phyloP scores from a whole-genome alignment of 2,797 vertebrate genomes.

The Enteromius anoplus region DNA sequence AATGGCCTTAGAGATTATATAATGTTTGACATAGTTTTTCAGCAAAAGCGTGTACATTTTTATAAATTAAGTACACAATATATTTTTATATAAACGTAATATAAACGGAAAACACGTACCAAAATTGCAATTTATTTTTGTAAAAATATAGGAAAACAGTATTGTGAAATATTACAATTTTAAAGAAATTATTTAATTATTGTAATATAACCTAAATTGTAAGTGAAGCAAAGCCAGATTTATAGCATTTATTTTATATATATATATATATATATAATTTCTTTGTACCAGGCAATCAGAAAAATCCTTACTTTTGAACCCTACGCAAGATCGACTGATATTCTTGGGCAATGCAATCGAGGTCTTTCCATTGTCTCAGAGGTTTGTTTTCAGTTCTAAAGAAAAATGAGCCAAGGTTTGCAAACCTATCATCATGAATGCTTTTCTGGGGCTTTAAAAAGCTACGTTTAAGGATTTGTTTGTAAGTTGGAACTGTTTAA shows the following conservation, averaged over 20 bases:
- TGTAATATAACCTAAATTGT: background rate
- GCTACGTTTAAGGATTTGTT: background rate
- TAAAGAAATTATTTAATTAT: background rate
- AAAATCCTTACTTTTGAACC: background rate
- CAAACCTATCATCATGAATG: conserved; percentile 24
- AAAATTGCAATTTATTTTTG: background rate
- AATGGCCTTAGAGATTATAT: background rate
- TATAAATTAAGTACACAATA: background rate
- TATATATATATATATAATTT: too few relatives aligned
- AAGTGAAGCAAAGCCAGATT: background rate
- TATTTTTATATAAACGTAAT: background rate
- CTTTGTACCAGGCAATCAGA: background rate
- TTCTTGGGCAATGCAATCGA: background rate
- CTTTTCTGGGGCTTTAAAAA: conserved; percentile 13
- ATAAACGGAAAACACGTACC: background rate
- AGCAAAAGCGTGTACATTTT: background rate
- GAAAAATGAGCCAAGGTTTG: conserved; percentile 3
- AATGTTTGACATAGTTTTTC: background rate
- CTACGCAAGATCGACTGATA: background rate
- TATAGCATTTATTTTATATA: background rate
- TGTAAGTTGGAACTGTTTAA: conserved; percentile 3
- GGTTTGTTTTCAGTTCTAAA: conserved; percentile 10
- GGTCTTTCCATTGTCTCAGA: background rate
- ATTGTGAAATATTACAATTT: background rate
- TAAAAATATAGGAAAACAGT: background rate